Conservation (phyloP, 1,140 invertebrate species). For the Bombus terrestris region DNA sequence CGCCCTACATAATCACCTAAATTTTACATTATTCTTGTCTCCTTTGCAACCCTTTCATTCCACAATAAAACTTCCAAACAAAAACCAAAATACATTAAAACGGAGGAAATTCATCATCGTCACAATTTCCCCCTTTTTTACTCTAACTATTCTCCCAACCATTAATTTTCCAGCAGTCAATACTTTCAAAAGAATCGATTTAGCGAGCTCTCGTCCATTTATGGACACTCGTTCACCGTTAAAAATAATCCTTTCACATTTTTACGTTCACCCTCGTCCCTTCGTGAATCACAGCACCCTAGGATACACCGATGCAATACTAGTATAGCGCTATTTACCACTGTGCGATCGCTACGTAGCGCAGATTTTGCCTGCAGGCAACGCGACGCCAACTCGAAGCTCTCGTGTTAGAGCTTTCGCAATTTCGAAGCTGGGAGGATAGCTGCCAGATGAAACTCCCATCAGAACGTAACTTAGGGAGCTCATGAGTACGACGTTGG, state of each 20-base stretch:
- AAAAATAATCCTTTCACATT: constrained; percentile 50
- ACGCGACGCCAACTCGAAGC: constrained; percentile 31
- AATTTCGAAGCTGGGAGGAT: constrained; percentile 56
- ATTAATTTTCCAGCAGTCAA: constrained; percentile 34
- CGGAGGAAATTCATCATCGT: neutral
- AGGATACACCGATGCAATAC: neutral
- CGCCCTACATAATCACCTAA: neutral
- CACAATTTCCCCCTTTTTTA: neutral
- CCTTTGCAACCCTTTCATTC: too few relatives aligned
- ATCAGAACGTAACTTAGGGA: constrained; percentile 58
- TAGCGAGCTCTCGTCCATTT: constrained; percentile 32
- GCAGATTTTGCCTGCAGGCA: constrained; percentile 48
- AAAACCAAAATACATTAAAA: neutral
- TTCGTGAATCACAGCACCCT: neutral
- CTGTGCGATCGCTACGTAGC: constrained; percentile 10
- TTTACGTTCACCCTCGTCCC: neutral
- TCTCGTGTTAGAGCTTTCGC: constrained; percentile 60
- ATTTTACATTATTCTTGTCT: neutral
- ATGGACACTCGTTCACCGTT: constrained; percentile 46
- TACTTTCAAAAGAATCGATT: constrained; percentile 38
- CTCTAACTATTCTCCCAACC: too few relatives aligned
- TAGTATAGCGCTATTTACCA: constrained; percentile 44
- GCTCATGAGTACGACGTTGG: constrained; percentile 18
- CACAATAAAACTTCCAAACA: neutral
- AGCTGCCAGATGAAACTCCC: constrained; percentile 65